Base-by-base conservation (phyloP, 2,888 invertebrate genomes). In the Deilephila porcellus region DNA sequence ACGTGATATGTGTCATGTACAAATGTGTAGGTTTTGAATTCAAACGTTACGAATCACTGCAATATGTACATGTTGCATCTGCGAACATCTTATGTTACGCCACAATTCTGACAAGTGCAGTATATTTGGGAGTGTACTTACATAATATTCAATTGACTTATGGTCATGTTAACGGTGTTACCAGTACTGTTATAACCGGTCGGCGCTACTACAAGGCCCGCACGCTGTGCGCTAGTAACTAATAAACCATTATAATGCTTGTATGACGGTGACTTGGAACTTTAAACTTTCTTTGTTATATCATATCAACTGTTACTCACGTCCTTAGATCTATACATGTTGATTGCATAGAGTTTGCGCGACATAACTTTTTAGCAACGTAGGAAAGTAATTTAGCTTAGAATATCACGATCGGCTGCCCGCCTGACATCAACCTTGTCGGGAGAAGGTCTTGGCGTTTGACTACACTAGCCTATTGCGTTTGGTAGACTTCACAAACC, bases 131-230 rank as follows among this genome's bases (percentile, higher is more conserved):
- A 45, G 25, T 67, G 45, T 45, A 25, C 64, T 67, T 70, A 74
- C 70, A 70, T 70, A 60, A 59, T 71, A 67, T 67, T 52, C 67
- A 67, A 67, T 25, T 67, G 67, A 67, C 60, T 17, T 52, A 67
- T 67, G 67, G 67, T 25, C 67, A 29, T 52, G 11, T 67, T 67
- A 67, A 67, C 67, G 63, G 45, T 67, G 25, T 25, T 52, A 67
- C 67, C 45, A 67, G 60, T 34, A 45, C 60, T 25, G 71, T 71
- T 71, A 52, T 25, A 67, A 67, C 67, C 67, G 52, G 67, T 52
- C 34, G 56, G 17, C 29, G 34, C 29, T 67, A 67, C 67, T 67
- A 67, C 45, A 37, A 45, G 20, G 67, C 45, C 64, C n/a, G 6
- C 25, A 25, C 45, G 67, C 11, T 20, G 64, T 29, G 11, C 37